phyloP scores from a whole-genome alignment of 37 sponge, comb jelly and placozoan species.

The Hexactinellida sp. region DNA sequence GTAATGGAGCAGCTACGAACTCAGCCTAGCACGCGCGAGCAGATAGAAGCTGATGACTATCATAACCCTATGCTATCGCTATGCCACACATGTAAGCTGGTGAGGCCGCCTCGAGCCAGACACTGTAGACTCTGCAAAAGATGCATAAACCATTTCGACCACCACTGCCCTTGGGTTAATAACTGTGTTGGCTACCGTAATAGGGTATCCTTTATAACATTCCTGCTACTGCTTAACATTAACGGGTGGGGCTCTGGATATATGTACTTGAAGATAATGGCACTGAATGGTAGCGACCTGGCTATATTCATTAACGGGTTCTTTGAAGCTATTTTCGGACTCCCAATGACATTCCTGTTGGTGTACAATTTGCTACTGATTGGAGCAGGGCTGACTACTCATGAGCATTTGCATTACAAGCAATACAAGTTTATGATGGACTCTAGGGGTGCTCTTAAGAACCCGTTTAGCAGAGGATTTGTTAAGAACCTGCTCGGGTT shows the following conservation, averaged over 20 bases:
- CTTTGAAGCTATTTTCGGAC: conserved; percentile 27
- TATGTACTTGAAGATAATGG: conserved; percentile 28
- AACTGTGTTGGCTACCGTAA: conserved; percentile 73
- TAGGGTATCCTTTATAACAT: conserved; percentile 52
- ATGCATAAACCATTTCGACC: conserved; percentile 80
- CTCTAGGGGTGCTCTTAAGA: conserved; percentile 37
- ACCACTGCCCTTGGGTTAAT: conserved; percentile 81
- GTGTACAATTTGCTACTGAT: conserved; percentile 32
- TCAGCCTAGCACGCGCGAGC: not conserved
- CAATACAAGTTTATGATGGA: conserved; percentile 59
- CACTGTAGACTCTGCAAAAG: conserved; percentile 73
- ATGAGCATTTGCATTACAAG: conserved; percentile 46
- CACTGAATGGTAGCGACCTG: conserved; percentile 23
- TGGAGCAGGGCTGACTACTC: conserved; percentile 51
- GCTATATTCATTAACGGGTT: conserved; percentile 21
- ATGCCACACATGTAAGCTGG: conserved; percentile 76
- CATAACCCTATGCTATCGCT: conserved; percentile 70
- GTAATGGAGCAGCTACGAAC: conserved; percentile 49
- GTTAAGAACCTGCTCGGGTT: conserved; percentile 51
- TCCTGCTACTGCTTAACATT: conserved; percentile 36
- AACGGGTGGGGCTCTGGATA: conserved; percentile 31
- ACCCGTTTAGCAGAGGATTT: conserved; percentile 67
- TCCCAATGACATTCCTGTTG: conserved; percentile 27
- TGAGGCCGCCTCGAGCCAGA: conserved; percentile 59
- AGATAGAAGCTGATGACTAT: conserved; percentile 23